phyloP scores from a whole-genome alignment of 2,113 vertebrate species.

The Opisthocomus hoazin region DNA sequence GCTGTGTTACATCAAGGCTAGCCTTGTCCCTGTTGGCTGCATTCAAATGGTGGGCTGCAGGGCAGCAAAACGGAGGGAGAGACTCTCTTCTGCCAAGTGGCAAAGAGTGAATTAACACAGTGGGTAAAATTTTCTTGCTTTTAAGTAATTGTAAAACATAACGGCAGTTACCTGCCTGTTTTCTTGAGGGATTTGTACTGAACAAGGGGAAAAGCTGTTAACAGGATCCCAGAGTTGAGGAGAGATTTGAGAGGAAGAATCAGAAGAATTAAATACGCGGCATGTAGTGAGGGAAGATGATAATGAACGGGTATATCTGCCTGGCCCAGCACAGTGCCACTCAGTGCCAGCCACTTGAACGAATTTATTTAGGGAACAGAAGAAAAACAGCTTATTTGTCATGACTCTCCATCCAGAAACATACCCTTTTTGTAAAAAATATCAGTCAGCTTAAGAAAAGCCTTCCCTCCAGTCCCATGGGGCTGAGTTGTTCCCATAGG shows the following conservation, averaged over 20 bases:
- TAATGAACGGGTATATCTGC: constrained; percentile 21
- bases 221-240: not conserved
- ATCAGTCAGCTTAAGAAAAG: not conserved
- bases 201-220: constrained; percentile 36
- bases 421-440: not conserved
- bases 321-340: not conserved
- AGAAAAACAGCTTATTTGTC: not conserved
- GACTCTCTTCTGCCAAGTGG: not conserved
- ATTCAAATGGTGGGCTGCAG: not conserved
- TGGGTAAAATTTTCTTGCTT: not conserved
- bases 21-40: not conserved
- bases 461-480: not conserved
- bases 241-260: constrained; percentile 35
- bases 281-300: not conserved
- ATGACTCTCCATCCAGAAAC: not conserved
- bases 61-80: not conserved
- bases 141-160: not conserved
- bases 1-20: not conserved
- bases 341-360: not conserved
- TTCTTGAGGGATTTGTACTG: constrained; percentile 35
- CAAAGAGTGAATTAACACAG: constrained; percentile 16
- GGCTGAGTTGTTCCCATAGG: not conserved
- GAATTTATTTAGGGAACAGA: constrained; percentile 22
- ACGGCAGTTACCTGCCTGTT: constrained; percentile 26
- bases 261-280: constrained; percentile 38